Evolutionary conservation across 2,888 invertebrate genomes (phyloP).

Genomic region (Drosophila multiciliata): DNA sequence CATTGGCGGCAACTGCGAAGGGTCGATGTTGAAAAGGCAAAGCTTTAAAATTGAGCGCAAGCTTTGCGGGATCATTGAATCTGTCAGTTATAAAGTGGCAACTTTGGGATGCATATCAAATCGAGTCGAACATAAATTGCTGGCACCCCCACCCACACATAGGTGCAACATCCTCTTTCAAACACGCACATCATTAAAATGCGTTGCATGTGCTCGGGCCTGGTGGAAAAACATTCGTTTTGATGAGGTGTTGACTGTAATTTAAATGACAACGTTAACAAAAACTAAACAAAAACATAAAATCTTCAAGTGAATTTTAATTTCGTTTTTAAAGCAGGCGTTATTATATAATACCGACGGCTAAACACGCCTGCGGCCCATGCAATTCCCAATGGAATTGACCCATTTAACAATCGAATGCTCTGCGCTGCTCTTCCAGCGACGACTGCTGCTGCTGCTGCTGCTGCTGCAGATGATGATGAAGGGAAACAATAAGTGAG

Average conservation of each 20-base stretch:
- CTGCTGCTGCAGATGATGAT: constrained; percentile 38
- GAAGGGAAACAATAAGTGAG: constrained; percentile 63
- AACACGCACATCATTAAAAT: constrained; percentile 53
- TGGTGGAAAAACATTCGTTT: constrained; percentile 76
- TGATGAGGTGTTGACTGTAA: constrained; percentile 78
- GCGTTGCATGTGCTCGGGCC: constrained; percentile 48
- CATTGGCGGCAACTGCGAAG: constrained; percentile 53
- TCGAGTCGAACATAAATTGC: constrained; percentile 38
- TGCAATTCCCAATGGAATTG: constrained; percentile 84
- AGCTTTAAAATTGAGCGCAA: constrained; percentile 51
- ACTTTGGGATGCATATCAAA: constrained; percentile 20
- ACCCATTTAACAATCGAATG: constrained; percentile 80
- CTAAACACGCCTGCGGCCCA: constrained; percentile 60
- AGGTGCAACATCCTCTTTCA: constrained; percentile 54
- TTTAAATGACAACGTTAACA: constrained; percentile 67
- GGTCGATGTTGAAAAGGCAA: constrained; percentile 29
- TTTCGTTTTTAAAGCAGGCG: constrained; percentile 7
- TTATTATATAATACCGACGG: constrained; percentile 66
- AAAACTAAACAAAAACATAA: background rate
- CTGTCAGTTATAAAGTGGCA: constrained; percentile 9
- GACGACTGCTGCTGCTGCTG: constrained; percentile 13
- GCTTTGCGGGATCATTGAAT: constrained; percentile 63
- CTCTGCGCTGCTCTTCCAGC: constrained; percentile 56
- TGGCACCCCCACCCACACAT: constrained; percentile 15
- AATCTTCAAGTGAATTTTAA: constrained; percentile 47